Evolutionary conservation across 1,140 invertebrate genomes (phyloP), one percentile per base, ranked within the genome.

Genomic region (Penaeus vannamei): DNA sequence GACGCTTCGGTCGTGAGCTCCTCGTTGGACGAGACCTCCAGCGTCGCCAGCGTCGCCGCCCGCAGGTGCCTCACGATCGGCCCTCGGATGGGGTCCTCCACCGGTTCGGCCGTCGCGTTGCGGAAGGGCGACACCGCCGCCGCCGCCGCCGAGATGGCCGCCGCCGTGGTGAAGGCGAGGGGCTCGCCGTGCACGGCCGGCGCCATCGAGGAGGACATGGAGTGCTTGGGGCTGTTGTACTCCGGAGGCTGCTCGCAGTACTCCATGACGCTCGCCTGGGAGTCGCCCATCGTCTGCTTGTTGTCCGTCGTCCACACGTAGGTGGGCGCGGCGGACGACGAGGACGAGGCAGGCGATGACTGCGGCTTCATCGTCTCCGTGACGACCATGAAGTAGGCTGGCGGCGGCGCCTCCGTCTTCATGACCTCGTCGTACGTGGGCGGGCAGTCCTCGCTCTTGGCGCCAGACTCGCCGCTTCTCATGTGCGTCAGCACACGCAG

Each of bases 361-460:
- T n/a, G 80, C 42, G 26, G 80, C 60, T 88, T 84, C n/a, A 36
- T n/a, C 17, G 61, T 83, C 69, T 88, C 86, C 5, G 32, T 79
- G 26, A 84, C 61, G 83, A 89, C 82, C n/a, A 72, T 89, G 59
- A 89, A 89, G 72, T 89, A 89, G 59, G 87, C 69, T 17, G 87
- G 87, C 2, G 87, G 87, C 42, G 87, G 87, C 53, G 83, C 87
- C 72, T 89, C 87, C 0, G 81, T 84, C 32, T 89, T 77, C 82
- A 89, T 89, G 46, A 84, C 87, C 69, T 89, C 87, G 60, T 89
- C 81, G 82, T 89, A 89, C 42, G 87, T 84, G 2, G 87, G 87
- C 4, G 87, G 87, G 26, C 29, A 10, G 66, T 89, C 86, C 5
- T 87, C 87, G 12, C 26, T 2, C 83, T 89, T 89, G 42, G 77